Evolutionary conservation across 2,797 vertebrate genomes (phyloP), one percentile per base, ranked within the genome.

Genomic region (Neomorphus geoffroyi): DNA sequence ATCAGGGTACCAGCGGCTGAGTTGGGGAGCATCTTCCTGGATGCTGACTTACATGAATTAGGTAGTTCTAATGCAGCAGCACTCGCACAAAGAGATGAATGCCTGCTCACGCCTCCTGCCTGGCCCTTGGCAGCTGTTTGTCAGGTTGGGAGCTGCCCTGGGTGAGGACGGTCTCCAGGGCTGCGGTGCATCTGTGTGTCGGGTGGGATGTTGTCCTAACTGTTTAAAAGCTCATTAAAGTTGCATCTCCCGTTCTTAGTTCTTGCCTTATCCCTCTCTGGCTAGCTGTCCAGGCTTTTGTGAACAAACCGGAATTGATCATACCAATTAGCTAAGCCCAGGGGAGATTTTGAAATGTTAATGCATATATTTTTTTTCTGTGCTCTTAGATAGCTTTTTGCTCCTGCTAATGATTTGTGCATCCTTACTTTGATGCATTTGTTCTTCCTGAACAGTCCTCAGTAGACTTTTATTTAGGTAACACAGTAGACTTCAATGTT

Each of bases 221-320:
- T 82, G 37, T 48, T 95, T 91, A 89, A 94, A 96, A 96, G 74
- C 77, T 93, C 92, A 90, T 93, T 94, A 91, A 92, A 87, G 57
- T 84, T 90, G 78, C 65, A 73, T 83, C 73, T 80, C 54, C 57
- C 1, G 0, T 60, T 72, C 61, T 56, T 24, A 21, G 22, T 18
- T 75, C 69, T 73, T 86, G 64, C 60, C 54, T 88, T 54, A 26
- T n/a, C 67, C 56, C 2, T 48, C 80, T 92, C 85, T 73, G 79
- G 66, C 89, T 78, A 50, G 57, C 90, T 96, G 90, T 88, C 94
- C 78, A 33, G 80, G 90, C 88, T 95, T 94, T 92, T 90, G 91
- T 88, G 93, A 95, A 91, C 94, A 95, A 94, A 82, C 74, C 74
- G 92, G 87, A 93, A 96, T 91, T 93, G 94, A 97, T 96, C 95